A percentile compares a stretch with the other conserved stretches of the same genome.
Evolutionary conservation across 2,888 invertebrate genomes (phyloP).

Genomic region (Eucera pruinosa): DNA sequence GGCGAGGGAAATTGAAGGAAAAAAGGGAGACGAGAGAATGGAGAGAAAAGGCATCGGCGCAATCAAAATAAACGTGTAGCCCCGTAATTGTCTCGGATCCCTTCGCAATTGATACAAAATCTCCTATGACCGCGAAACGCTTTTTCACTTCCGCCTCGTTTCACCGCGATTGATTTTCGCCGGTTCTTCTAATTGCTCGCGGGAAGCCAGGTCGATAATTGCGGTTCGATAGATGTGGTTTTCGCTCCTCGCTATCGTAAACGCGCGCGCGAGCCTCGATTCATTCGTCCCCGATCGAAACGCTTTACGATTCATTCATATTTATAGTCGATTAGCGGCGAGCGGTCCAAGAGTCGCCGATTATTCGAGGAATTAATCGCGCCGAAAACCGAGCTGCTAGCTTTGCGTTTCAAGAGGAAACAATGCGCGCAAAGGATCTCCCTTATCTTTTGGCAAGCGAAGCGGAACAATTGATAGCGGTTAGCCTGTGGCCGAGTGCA

Average conservation of each 20-base stretch:
- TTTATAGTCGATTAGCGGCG: neutral
- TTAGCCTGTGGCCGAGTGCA: neutral
- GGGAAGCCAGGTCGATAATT: slow-evolving; percentile 1
- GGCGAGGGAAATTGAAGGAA: too few relatives aligned
- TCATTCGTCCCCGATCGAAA: neutral
- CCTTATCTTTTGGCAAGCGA: neutral
- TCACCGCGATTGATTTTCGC: slow-evolving; percentile 32
- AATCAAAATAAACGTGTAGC: slow-evolving; percentile 8
- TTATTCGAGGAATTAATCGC: neutral
- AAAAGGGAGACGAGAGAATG: neutral
- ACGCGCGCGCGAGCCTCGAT: neutral
- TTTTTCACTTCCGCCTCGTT: too few relatives aligned
- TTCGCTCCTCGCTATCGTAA: neutral
- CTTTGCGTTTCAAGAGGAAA: too few relatives aligned
- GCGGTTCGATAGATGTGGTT: neutral
- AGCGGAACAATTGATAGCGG: neutral
- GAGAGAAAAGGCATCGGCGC: neutral
- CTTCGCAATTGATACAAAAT: too few relatives aligned
- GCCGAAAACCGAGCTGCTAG: neutral
- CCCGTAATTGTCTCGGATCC: slow-evolving; percentile 42
- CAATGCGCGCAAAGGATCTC: neutral
- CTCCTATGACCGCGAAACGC: too few relatives aligned
- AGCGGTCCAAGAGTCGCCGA: neutral
- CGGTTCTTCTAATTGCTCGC: neutral
- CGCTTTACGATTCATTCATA: neutral